Evolutionary conservation across 2,888 invertebrate species (phyloP), one percentile per base, ranked within the genome.

Genomic region (Capitulum mitella): DNA sequence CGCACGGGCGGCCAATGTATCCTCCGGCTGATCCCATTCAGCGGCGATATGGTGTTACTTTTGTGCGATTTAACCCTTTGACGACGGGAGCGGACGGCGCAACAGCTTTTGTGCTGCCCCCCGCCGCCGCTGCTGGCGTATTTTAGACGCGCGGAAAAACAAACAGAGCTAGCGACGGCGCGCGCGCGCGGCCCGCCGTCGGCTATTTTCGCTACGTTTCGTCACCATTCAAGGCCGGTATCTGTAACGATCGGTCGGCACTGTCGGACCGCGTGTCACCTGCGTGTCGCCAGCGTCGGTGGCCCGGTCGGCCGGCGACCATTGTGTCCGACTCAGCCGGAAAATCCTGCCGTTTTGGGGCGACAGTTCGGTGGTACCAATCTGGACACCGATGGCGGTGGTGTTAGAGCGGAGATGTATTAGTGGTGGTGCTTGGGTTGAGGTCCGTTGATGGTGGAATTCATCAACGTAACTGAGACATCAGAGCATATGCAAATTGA

Each of bases 1-100:
- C 70, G 70, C 70, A 37, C 70, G 70, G 40, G 19, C 70, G 70
- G 40, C 70, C 70, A 70, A 70, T 70, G 70, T 70, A 70, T 70
- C 70, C 70, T 70, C 40, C 40, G 26, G 40, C 37, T 70, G 70
- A 40, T 26, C 40, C 40, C 70, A 19, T 70, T 70, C 70, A 70
- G 22, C 37, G 70, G 70, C 70, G 70, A 70, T 70, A 70, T 70
- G 70, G 70, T 70, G 70, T 40, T 70, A 37, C 70, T 70, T 70
- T 70, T 70, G 70, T 70, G 70, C 70, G 70, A 70, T 70, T 70
- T 70, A 70, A 70, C 70, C 70, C 70, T 70, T 70, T 70, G 70
- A 70, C 70, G 70, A 70, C 70, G 70, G 22, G 64, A 16, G 70
- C 70, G 70, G 70, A 6, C 40, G 70, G 40, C 70, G 37, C 70